Conservation (phyloP, 2,113 vertebrate species). For the Muscicapa adusta region DNA sequence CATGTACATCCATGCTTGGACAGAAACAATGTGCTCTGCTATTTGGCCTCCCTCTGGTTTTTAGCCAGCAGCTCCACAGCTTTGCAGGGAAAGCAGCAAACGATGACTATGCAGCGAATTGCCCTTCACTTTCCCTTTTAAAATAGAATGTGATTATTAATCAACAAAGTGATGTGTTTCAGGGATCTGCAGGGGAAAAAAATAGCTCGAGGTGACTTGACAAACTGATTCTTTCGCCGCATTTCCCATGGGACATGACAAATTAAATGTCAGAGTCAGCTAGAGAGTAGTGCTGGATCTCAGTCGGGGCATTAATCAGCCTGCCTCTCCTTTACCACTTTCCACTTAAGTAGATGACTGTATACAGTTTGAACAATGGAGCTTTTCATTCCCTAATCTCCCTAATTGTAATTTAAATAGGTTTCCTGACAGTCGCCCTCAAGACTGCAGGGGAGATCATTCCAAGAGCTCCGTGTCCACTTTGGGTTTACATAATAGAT, state of each 20-base stretch:
- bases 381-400: constrained; percentile 51
- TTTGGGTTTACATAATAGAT: constrained; percentile 35
- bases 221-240: constrained; percentile 24
- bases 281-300: constrained; percentile 12
- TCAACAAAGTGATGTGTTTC: constrained; percentile 16
- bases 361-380: constrained; percentile 51
- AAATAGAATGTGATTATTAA: constrained; percentile 49
- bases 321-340: constrained; percentile 48
- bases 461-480: constrained; percentile 7
- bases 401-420: constrained; percentile 60
- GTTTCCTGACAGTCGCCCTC: constrained; percentile 48
- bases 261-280: constrained; percentile 38
- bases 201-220: constrained; percentile 21
- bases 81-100: not conserved
- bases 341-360: constrained; percentile 64
- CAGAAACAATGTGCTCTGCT: not conserved
- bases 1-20: not conserved
- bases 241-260: not conserved
- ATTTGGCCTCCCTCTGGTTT: not conserved
- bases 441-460: constrained; percentile 5
- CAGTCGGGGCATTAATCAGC: constrained; percentile 37
- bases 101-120: not conserved
- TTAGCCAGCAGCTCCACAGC: not conserved
- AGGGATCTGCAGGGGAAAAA: not conserved
- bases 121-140: constrained; percentile 22